phyloP scores from a whole-genome alignment of 1,140 invertebrate genomes.

The Sarcophaga bullata region DNA sequence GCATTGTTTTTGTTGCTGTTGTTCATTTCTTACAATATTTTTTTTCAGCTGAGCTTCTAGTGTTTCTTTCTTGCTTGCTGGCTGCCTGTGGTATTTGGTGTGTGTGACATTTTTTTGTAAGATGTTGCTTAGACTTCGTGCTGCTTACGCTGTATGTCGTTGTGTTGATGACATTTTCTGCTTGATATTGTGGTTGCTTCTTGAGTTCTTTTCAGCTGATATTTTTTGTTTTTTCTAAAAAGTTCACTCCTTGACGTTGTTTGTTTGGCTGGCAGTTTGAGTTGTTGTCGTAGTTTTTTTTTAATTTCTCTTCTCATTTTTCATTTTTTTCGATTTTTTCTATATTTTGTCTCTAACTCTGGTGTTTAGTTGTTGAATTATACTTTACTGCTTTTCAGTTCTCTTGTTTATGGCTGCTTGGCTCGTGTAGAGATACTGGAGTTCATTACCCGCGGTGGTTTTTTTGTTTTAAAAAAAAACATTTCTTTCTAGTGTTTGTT shows the following conservation, averaged over 20 bases:
- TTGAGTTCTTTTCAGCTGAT: background rate
- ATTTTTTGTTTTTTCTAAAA: background rate
- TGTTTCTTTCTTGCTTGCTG: background rate
- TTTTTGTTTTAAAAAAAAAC: background rate
- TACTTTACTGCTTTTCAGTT: conserved; percentile 10
- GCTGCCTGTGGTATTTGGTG: background rate
- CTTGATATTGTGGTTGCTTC: background rate
- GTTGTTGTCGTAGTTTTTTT: background rate
- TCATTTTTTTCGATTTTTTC: background rate
- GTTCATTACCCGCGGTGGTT: background rate
- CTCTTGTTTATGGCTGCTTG: background rate
- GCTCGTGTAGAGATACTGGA: background rate
- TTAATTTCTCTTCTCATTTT: background rate
- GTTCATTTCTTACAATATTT: background rate
- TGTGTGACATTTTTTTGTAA: background rate
- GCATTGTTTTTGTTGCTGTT: background rate
- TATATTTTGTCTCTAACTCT: background rate
- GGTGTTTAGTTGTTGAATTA: conserved; percentile 5
- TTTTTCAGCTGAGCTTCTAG: background rate
- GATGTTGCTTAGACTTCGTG: background rate
- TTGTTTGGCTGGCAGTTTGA: background rate
- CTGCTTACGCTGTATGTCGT: background rate
- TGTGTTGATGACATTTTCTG: conserved; percentile 14
- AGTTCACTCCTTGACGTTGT: conserved; percentile 3
- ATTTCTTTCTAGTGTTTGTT: background rate